Evolutionary conservation across 2,888 invertebrate genomes (phyloP), one percentile per base, ranked within the genome.

Genomic region (Pterostichus niger): DNA sequence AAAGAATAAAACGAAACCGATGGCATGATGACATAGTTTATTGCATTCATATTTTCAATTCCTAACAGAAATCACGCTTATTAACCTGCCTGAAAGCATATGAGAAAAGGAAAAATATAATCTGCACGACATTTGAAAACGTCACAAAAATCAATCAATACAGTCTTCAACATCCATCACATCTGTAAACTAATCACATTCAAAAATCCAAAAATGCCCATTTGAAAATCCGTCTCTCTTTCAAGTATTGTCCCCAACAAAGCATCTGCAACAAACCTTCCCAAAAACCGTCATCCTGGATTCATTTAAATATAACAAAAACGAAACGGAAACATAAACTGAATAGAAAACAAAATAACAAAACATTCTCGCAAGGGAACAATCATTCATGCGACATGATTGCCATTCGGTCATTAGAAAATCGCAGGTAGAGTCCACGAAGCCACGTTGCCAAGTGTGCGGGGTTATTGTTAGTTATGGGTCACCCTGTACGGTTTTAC

Each of bases 281-380:
- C 56, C 64, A n/a, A 40, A 56, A 71, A 71, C 17, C 68, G 68
- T 71, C 68, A 71, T 71, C 68, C 68, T 44, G 44, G 46, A 71
- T 71, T 71, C 68, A 71, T 71, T 71, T 71, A 71, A 71, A 71
- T 71, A 71, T 71, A 71, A 71, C 68, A 71, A 71, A 71, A 71
- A 13, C 68, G 44, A 71, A 68, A 71, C 68, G 68, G 68, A 71
- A 71, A 71, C 68, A 46, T 71, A 56, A 56, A 56, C 44, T 75
- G 75, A 75, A 75, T 75, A 75, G 75, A 75, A 75, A 75, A 75
- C 75, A 75, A 75, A 75, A 49, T 75, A 75, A 52, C 75, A 49
- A 49, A 75, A 75, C 49, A 75, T 13, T 73, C 73, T 35, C 33
- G 35, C 33, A 64, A 46, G 77, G 54, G 54, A 59, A 13, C 56